A percentile compares a stretch with the other conserved stretches of the same genome.
Conservation (phyloP, 2,113 vertebrate genomes). For the Malurus elegans region DNA sequence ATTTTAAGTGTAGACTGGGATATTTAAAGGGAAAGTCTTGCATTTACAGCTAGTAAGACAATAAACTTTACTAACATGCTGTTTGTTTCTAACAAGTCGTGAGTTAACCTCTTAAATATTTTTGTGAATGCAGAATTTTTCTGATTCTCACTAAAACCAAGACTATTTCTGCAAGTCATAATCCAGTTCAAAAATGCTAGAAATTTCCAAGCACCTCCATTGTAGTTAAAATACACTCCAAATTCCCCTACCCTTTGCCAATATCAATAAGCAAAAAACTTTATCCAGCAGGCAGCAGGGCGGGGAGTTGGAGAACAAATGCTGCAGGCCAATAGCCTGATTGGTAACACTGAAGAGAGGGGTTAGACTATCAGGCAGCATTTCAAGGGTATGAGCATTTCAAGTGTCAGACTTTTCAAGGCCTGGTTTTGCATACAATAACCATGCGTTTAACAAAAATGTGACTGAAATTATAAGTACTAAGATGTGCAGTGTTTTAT, state of each 20-base stretch:
- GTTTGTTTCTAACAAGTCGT: neutral
- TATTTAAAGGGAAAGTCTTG: neutral
- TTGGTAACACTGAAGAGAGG: neutral
- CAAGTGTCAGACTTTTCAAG: neutral
- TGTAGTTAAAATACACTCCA: neutral
- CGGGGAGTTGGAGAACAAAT: neutral
- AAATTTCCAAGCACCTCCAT: neutral
- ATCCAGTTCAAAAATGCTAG: neutral
- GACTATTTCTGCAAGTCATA: neutral
- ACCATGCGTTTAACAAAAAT: neutral
- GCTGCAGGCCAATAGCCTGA: conserved; percentile 1
- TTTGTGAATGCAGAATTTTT: neutral
- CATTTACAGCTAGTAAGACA: neutral
- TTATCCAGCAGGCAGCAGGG: neutral
- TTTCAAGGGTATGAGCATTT: neutral
- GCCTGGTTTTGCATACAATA: neutral
- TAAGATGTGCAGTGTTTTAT: neutral
- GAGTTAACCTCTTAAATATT: neutral
- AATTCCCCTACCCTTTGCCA: neutral
- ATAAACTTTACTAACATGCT: neutral
- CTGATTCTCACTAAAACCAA: neutral
- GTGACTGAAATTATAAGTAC: neutral
- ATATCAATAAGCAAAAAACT: neutral
- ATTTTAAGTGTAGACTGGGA: neutral
- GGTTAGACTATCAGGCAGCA: neutral